Base-by-base conservation (phyloP, 2,888 invertebrate genomes). In the Xestia c-nigrum region DNA sequence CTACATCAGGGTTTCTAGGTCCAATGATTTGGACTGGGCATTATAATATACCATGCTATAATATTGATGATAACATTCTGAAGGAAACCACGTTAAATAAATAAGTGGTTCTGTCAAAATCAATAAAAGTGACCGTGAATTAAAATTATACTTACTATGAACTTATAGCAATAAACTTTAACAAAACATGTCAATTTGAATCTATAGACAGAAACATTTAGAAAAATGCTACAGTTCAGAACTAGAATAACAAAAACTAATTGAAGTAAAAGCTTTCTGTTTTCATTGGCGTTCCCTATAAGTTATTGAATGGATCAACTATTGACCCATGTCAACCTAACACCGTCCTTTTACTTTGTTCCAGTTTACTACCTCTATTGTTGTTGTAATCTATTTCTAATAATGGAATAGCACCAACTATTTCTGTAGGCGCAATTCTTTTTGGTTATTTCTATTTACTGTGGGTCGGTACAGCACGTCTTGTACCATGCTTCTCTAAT, bases 191-290 rank as follows among this genome's bases (percentile, higher is more conserved):
- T 40, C 14, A 12, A 21, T 64, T 64, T 4, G 40, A 52, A 74
- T 46, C 9, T 31, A 21, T 19, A 10, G n/a, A 40, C 31, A 43
- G 16, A 31, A 16, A 47, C 38, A 12, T 78, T 73, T 64, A 19
- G 40, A 57, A 78, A 76, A 73, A 80, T 50, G 16, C 31, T 50
- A 64, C 31, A 43, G n/a, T 80, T 57, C 38, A 16, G 68, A 81
- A 81, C 81, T n/a, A 38, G 38, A 43, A 82, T 63, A 77, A 82
- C 67, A 83, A 61, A 83, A 78, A 83, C 55, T 67, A 78, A 73
- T 72, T 64, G 80, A 50, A 73, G 55, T 69, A 78, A 81, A 78
- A 83, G 83, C 79, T 69, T 79, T 73, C 65, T 83, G 65, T 78
- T 83, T 81, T 81, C 73, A 73, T 83, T 83, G 79, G 64, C 78